phyloP scores from a whole-genome alignment of 2,888 invertebrate species.

The Clanis bilineata region DNA sequence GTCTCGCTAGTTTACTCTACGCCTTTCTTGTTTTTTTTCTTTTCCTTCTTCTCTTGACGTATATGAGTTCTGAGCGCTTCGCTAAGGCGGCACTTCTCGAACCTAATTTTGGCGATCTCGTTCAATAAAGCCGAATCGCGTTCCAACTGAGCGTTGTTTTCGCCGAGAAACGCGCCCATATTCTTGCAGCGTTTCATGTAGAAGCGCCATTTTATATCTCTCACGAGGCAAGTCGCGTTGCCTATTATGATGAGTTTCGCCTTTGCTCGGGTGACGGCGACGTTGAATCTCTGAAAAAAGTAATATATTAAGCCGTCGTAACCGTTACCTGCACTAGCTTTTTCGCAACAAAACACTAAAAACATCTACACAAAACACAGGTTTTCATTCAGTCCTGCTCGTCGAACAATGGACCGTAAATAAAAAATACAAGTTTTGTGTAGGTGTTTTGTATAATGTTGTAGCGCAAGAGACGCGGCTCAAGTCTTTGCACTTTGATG shows the following conservation, averaged over 20 bases:
- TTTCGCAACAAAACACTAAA: no score
- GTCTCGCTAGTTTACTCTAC: no score
- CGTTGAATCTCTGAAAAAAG: constrained; percentile 85
- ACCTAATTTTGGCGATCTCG: constrained; percentile 45
- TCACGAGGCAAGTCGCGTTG: constrained; percentile 71
- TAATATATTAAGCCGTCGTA: no score
- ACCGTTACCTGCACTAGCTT: no score
- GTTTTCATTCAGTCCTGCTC: no score
- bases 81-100: constrained; percentile 44
- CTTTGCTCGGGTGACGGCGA: constrained; percentile 87
- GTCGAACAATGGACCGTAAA: no score
- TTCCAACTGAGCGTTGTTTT: constrained; percentile 47
- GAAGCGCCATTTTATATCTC: constrained; percentile 56
- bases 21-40: neutral
- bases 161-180: constrained; percentile 54
- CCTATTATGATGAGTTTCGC: constrained; percentile 84
- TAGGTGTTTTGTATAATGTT: no score
- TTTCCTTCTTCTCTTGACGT: constrained; percentile 1
- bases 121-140: constrained; percentile 39
- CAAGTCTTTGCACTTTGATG: no score
- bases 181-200: constrained; percentile 60
- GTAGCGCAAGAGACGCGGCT: no score
- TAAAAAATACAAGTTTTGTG: no score
- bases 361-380: no score
- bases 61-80: constrained; percentile 31